Evolutionary conservation across 2,797 vertebrate genomes (phyloP).

Genomic region (Mormyrus proboscirostris): DNA sequence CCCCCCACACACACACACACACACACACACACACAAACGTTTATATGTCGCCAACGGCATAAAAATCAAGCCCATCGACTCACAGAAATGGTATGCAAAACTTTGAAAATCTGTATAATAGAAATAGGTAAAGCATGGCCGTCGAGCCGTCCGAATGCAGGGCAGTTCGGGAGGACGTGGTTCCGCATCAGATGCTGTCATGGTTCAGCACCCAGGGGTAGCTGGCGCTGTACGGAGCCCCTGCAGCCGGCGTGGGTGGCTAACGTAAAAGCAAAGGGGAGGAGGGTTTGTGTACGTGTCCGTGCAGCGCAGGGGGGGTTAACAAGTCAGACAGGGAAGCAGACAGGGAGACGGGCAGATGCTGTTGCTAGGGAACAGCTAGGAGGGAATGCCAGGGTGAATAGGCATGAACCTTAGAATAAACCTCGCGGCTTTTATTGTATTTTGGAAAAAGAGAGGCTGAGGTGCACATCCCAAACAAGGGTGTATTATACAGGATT

Average conservation of each 20-base stretch:
- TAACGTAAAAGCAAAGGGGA: neutral
- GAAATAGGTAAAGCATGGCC: neutral
- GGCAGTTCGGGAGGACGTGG: slow-evolving; percentile 28
- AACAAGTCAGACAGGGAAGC: slow-evolving; percentile 37
- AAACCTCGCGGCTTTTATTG: neutral
- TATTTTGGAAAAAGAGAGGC: neutral
- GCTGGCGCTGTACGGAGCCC: neutral
- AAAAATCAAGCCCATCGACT: neutral
- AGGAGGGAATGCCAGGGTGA: slow-evolving; percentile 28
- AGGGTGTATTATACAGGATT: neutral
- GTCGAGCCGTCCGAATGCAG: slow-evolving; percentile 30
- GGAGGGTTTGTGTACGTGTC: neutral
- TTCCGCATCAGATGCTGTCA: slow-evolving; percentile 21
- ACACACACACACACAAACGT: neutral
- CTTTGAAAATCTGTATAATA: neutral
- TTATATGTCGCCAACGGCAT: neutral
- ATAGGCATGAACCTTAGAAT: neutral
- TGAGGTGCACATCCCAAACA: neutral
- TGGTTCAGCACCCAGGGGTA: neutral
- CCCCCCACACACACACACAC: neutral
- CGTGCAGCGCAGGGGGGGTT: neutral
- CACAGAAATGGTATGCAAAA: neutral
- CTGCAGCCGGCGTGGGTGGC: neutral
- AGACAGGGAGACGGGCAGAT: slow-evolving; percentile 44
- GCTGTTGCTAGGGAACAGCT: slow-evolving; percentile 66